A percentile compares a stretch with the other conserved stretches of the same genome.
Conservation (phyloP, 2,888 invertebrate genomes). For the Lasius fuliginosus region DNA sequence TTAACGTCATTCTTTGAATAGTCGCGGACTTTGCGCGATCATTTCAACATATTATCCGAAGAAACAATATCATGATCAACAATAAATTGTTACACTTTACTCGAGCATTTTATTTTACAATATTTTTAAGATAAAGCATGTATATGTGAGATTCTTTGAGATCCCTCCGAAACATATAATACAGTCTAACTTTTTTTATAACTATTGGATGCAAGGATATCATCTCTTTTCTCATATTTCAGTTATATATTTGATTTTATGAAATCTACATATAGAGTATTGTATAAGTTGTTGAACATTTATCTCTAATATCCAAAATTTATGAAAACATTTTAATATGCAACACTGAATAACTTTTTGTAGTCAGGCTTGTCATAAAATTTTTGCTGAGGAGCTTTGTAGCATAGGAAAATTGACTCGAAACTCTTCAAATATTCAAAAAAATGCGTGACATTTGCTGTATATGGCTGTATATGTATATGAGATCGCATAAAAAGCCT, state of each 20-base stretch:
- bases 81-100: neutral
- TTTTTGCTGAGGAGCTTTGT: neutral
- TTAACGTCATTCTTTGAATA: neutral
- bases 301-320: neutral
- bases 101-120: neutral
- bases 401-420: neutral
- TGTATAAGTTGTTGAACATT: neutral
- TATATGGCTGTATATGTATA: neutral
- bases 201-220: neutral
- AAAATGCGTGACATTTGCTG: neutral
- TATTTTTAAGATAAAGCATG: neutral
- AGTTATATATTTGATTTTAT: neutral
- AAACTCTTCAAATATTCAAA: neutral
- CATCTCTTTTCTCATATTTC: neutral
- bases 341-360: neutral
- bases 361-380: conserved; percentile 2
- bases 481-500: neutral
- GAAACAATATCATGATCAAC: neutral
- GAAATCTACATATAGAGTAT: neutral
- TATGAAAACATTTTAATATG: neutral
- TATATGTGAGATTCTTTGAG: neutral
- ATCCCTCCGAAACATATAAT: neutral
- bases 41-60: neutral
- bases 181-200: neutral
- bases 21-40: neutral